Evolutionary conservation across 2,797 vertebrate species (phyloP).

Genomic region (Balearica regulorum): DNA sequence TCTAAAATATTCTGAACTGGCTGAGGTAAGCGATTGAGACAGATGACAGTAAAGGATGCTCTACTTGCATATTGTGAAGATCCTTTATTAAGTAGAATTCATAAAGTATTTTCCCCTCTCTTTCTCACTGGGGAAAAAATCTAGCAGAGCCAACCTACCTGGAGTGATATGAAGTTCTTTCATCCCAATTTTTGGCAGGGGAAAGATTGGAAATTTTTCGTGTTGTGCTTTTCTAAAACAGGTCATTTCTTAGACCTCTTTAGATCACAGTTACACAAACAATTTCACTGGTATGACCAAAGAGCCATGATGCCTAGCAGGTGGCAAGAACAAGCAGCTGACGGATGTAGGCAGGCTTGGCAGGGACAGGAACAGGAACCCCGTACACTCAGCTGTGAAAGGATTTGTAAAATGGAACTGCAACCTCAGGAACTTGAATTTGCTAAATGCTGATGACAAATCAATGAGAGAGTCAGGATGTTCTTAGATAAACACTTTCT

Average conservation of each 20-base stretch:
- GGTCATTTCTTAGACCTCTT: neutral
- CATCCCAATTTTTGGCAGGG: fast-evolving
- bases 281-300: neutral
- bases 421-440: constrained; percentile 30
- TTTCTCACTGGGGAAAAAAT: neutral
- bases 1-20: neutral
- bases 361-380: constrained; percentile 1
- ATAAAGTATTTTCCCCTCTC: neutral
- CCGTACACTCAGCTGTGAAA: constrained; percentile 30
- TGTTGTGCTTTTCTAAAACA: neutral
- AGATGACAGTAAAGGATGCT: neutral
- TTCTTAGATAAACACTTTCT: constrained; percentile 7
- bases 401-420: constrained; percentile 34
- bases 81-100: neutral
- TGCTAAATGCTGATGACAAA: neutral
- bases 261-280: neutral
- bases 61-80: neutral
- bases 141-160: neutral
- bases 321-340: constrained; percentile 24
- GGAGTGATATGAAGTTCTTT: neutral
- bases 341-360: neutral
- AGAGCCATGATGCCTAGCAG: neutral
- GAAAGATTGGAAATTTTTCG: fast-evolving
- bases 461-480: constrained; percentile 21
- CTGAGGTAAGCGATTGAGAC: neutral